Percentiles rank a stretch among this genome's conserved stretches.
Evolutionary conservation across 2,888 invertebrate species (phyloP).

Genomic region (Mycalesis mineus): DNA sequence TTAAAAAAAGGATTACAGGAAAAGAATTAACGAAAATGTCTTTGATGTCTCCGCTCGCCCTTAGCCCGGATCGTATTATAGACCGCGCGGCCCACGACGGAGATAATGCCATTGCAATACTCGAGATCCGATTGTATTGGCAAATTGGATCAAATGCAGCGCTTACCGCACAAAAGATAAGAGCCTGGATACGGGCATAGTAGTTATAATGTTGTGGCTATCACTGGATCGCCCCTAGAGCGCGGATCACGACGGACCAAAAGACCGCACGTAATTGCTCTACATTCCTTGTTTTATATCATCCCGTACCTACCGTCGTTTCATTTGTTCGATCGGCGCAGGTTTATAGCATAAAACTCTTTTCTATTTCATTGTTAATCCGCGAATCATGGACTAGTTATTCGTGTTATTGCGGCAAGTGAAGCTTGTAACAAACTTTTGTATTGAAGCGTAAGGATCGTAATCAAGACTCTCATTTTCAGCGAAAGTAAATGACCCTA

Average conservation of each 20-base stretch:
- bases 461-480: conserved; percentile 28
- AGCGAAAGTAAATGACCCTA: conserved; percentile 26
- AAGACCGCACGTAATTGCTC: conserved; percentile 47
- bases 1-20: too few species aligned
- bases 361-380: conserved; percentile 15
- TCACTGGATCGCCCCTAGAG: conserved; percentile 45
- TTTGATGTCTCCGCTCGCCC: conserved; percentile 32
- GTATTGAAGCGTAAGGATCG: conserved; percentile 28
- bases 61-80: conserved; percentile 64
- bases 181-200: conserved; percentile 54
- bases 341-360: conserved; percentile 12
- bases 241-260: conserved; percentile 37
- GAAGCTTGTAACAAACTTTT: conserved; percentile 27
- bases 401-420: conserved; percentile 23
- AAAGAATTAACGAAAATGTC: conserved; percentile 1
- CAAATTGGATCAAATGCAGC: conserved; percentile 79
- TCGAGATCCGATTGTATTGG: conserved; percentile 76
- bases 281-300: conserved; percentile 23
- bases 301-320: conserved; percentile 16
- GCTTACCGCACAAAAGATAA: conserved; percentile 74
- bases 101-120: conserved; percentile 77
- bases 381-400: conserved; percentile 23
- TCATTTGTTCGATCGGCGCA: conserved; percentile 20
- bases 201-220: conserved; percentile 63
- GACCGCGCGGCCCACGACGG: conserved; percentile 54